Base-by-base conservation (phyloP, 2,113 vertebrate genomes). In the Salvelinus sp. region DNA sequence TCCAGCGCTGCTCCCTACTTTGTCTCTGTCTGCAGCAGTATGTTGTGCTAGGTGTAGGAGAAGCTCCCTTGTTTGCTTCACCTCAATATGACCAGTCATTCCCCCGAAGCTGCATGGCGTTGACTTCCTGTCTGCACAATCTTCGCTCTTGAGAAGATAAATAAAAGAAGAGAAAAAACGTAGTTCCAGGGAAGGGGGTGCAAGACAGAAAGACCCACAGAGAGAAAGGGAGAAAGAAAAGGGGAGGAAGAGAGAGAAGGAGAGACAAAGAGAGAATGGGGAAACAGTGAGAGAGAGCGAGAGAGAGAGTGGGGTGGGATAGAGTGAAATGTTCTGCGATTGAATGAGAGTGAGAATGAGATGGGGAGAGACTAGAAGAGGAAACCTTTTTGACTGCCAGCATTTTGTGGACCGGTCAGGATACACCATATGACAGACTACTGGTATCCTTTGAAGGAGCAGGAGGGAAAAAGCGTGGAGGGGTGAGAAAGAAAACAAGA, bases 81-180 rank as follows among this genome's bases (percentile, higher is more conserved):
- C 14, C 44, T 78, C n/a, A 38, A 70, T 78, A 87, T 87, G 85
- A 88, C 62, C 54, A 86, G 77, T 84, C 83, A 33, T 83, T 82
- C 85, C 85, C 44, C 69, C 58, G 70, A 74, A 79, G 71, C 82
- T 54, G 79, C 86, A 85, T 76, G 76, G 74, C 75, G 80, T 85
- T 85, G 83, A 81, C 82, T 79, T 77, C 28, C 64, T 27, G 65
- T 58, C 71, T 85, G 86, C 88, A 83, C 86, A 85, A 83, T 77
- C 80, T 70, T 72, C 79, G 75, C 63, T 60, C 71, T 78, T 20
- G 65, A 23, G 50, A 69, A 60, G 57, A 20, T 20, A 5, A 60
- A n/a, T 6, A 54, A 18, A 13, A 54, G 16, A 1, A 54, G 20
- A 14, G 14, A 50, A 13, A 60, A 60, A 22, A 14, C 6, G 3